Conservation (phyloP, 2,113 vertebrate species). For the Serilophus lunatus region DNA sequence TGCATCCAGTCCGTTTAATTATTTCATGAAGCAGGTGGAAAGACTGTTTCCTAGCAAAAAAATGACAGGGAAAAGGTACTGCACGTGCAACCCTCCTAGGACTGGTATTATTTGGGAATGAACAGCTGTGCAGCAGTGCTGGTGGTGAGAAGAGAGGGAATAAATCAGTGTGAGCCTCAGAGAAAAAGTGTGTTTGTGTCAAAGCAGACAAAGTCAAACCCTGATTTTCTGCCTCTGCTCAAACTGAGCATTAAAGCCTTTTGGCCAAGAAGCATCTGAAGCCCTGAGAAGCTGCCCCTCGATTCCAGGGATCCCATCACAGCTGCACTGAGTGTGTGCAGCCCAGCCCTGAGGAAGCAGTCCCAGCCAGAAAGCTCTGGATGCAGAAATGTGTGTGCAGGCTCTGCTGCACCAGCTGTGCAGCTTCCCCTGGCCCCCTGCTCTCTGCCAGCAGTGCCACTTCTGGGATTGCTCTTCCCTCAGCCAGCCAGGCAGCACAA, state of each 20-base stretch:
- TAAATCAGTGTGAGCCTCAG: not conserved
- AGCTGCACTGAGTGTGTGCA: not conserved
- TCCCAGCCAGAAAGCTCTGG: not conserved
- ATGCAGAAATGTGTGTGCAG: not conserved
- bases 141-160: not conserved
- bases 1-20: not conserved
- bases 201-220: not conserved
- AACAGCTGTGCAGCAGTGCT: fast-evolving
- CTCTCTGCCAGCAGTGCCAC: not conserved
- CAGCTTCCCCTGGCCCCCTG: not conserved
- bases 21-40: not conserved
- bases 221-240: not conserved
- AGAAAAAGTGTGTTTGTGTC: not conserved
- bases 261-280: not conserved
- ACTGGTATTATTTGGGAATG: not conserved
- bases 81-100: not conserved
- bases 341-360: not conserved
- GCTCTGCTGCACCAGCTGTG: not conserved
- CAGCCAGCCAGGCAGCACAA: not conserved
- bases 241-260: not conserved
- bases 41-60: not conserved
- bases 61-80: not conserved
- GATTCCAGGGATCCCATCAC: not conserved
- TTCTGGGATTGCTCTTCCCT: not conserved
- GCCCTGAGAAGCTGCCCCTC: not conserved